Base-by-base conservation (phyloP, 2,113 vertebrate genomes). In the Hucho hucho region DNA sequence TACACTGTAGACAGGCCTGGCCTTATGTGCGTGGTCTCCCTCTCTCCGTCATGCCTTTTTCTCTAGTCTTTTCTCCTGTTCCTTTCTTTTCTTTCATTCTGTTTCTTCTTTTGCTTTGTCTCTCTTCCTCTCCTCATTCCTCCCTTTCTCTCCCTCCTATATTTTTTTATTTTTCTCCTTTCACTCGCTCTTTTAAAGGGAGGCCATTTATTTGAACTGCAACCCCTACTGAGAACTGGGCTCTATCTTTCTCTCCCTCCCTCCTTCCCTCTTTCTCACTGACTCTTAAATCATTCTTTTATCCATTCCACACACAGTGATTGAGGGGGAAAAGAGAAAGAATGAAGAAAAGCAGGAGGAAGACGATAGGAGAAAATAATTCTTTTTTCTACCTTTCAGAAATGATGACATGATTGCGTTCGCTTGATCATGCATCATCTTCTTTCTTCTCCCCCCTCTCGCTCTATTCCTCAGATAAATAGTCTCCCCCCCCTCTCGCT, bases 391-490 rank as follows among this genome's bases (percentile, higher is more conserved):
- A 96, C 96, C 96, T 98, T 98, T 98, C 97, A 97, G 96, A 98
- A 97, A 98, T 98, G 97, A 98, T 99, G 97, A 98, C 98, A 99
- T 98, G 98, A 99, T 99, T 99, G 98, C 97, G 98, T 98, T 98
- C 95, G 96, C 96, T 96, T 98, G 97, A 98, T 99, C 97, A 98
- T 98, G 97, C 98, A 98, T 96, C 96, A 97, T 96, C 96, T 93
- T 95, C 94, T 94, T 95, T 96, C 94, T 95, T 24, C 67, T 56
- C 77, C 84, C 85, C 79, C 83, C 93, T 93, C 93, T 92, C 93
- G 29, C 29, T 95, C 95, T 95, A 93, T 95, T 87, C 95, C 95
- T 93, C 94, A 90, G 96, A 95, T 97, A 97, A 97, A 98, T 97
- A 96, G 95, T 81, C 28, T 22, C 66, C 63, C 77, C 84, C 85